phyloP scores from a whole-genome alignment of 2,797 vertebrate species.

The Epinephelus coioides region DNA sequence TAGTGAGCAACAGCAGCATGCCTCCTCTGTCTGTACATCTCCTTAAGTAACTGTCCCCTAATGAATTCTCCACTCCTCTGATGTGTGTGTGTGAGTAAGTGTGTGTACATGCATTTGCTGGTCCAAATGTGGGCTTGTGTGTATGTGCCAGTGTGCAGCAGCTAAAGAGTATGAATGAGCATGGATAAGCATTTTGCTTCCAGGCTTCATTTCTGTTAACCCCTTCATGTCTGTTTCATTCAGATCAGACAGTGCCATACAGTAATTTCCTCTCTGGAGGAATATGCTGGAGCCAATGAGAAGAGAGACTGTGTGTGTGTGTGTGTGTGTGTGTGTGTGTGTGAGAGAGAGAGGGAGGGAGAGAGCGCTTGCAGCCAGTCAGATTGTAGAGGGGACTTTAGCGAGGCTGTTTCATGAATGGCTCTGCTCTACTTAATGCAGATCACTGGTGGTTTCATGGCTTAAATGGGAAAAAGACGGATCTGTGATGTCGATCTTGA shows the following conservation, averaged over 20 bases:
- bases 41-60: conserved; percentile 31
- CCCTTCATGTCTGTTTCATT: conserved; percentile 63
- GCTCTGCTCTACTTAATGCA: conserved; percentile 48
- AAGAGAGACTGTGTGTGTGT: neutral
- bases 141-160: conserved; percentile 27
- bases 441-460: conserved; percentile 42
- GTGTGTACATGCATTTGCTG: conserved; percentile 7
- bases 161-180: conserved; percentile 78
- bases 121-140: conserved; percentile 26
- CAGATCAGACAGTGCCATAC: conserved; percentile 53
- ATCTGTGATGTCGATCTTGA: too few relatives aligned
- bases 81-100: conserved; percentile 4
- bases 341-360: neutral
- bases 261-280: conserved; percentile 64
- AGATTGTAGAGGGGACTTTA: conserved; percentile 32
- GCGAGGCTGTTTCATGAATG: conserved; percentile 57
- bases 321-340: neutral
- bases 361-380: conserved; percentile 17
- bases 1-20: conserved; percentile 1
- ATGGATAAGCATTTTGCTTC: conserved; percentile 67
- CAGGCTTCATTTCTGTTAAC: conserved; percentile 71
- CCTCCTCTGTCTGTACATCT: conserved; percentile 24
- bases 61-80: conserved; percentile 58
- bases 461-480: conserved; percentile 14
- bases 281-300: conserved; percentile 47